Base-by-base conservation (phyloP, 2,888 invertebrate species). In the Bimastos eiseni region DNA sequence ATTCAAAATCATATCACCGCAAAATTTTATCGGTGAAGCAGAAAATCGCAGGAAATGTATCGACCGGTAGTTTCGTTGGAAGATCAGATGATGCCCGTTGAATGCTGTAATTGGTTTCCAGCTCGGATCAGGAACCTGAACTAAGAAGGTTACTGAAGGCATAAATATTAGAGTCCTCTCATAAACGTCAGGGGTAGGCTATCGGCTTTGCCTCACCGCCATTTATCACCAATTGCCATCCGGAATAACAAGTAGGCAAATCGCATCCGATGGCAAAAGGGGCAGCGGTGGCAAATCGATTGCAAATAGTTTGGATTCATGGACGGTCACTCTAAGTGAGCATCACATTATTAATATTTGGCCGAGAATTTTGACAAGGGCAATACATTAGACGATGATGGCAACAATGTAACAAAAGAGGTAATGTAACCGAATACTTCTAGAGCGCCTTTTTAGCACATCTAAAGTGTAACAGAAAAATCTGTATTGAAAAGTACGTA, bases 201-300 rank as follows among this genome's bases (percentile, higher is more conserved):
- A 70, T 70, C 30, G n/a, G n/a, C n/a, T 30, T n/a, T n/a, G 70
- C n/a, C 30, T 70, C 70, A 11, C 70, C n/a, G n/a, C 70, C 70
- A 70, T 70, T 70, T 70, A 70, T 70, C 70, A 70, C n/a, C 70
- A 70, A n/a, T 70, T 70, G n/a, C 70, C n/a, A 70, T 70, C n/a
- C 70, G 70, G 70, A 70, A 70, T 70, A 70, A 70, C 70, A 70
- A 70, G n/a, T n/a, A 70, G 70, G 70, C 70, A 70, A 70, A n/a
- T n/a, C 70, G 30, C n/a, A 6, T 70, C 70, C 70, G 70, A 70
- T 70, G 70, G 70, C 70, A 11, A 70, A n/a, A 11, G 30, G n/a
- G 70, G n/a, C 49, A 49, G 4, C 24, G 49, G 24, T 24, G 24
- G 49, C 70, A 70, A 49, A n/a, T 70, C 70, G 70, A 70, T n/a